Conservation (phyloP, 2,113 vertebrate species). For the Narcine bancroftii region DNA sequence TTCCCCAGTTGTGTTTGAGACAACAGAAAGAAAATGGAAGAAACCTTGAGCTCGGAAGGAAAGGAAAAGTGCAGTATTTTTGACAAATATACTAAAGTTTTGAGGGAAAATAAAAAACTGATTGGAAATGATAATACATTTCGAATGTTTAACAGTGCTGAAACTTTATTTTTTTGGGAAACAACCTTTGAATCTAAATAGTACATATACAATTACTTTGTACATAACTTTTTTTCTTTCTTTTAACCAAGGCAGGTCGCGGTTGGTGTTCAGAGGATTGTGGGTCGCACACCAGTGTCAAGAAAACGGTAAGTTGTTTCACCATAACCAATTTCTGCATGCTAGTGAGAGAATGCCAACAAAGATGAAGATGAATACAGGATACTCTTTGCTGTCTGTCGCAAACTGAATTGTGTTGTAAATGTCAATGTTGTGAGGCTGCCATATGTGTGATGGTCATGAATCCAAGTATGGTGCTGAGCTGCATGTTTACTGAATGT, state of each 20-base stretch:
- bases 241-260: conserved; percentile 38
- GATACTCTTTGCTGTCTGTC: background rate
- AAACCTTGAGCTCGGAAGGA: background rate
- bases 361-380: too few relatives aligned
- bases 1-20: background rate
- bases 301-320: conserved; percentile 32
- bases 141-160: background rate
- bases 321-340: conserved; percentile 16
- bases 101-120: background rate
- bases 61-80: background rate
- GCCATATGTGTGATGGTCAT: background rate
- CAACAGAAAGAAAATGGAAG: background rate
- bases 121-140: background rate
- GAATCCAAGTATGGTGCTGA: background rate
- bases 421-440: background rate
- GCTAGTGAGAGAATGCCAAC: background rate
- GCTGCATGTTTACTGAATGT: background rate
- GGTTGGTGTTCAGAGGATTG: conserved; percentile 32
- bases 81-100: background rate
- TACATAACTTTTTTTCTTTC: conserved; percentile 18
- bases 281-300: conserved; percentile 33
- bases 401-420: background rate
- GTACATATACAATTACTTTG: background rate
- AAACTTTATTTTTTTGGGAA: background rate
- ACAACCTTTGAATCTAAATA: background rate